phyloP scores from a whole-genome alignment of 2,797 vertebrate species.

The Pangasius mekongensis region DNA sequence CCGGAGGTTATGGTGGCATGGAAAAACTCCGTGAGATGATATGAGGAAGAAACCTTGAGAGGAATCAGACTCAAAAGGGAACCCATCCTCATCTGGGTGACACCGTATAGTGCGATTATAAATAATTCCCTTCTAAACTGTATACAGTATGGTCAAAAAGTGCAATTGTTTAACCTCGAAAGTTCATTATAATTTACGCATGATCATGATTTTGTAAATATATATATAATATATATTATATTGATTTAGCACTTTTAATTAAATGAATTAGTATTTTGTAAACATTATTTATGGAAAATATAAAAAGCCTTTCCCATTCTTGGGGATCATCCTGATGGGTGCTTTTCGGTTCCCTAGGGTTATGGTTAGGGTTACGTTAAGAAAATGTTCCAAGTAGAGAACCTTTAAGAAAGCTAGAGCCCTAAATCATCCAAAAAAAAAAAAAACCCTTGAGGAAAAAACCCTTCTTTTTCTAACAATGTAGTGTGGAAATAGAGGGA shows the following conservation, averaged over 20 bases:
- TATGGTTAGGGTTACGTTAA: neutral
- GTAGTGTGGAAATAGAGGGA: neutral
- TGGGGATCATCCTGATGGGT: neutral
- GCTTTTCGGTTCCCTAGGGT: neutral
- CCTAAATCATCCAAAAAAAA: neutral
- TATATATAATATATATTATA: neutral
- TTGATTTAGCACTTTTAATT: neutral
- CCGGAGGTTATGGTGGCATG: no score
- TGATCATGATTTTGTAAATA: no score
- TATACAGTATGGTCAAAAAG: no score
- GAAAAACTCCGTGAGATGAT: no score
- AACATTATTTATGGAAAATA: neutral
- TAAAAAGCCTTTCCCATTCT: neutral
- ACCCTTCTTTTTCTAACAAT: neutral
- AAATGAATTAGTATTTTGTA: no score
- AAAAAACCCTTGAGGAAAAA: neutral
- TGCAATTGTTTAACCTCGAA: no score
- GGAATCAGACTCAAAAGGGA: no score
- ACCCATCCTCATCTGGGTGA: no score
- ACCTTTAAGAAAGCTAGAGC: neutral
- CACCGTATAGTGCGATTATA: no score
- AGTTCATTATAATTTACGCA: no score
- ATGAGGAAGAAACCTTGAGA: no score
- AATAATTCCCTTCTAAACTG: no score
- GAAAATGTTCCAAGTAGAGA: neutral